phyloP scores from a whole-genome alignment of 2,888 invertebrate genomes.

The Blera fallax region DNA sequence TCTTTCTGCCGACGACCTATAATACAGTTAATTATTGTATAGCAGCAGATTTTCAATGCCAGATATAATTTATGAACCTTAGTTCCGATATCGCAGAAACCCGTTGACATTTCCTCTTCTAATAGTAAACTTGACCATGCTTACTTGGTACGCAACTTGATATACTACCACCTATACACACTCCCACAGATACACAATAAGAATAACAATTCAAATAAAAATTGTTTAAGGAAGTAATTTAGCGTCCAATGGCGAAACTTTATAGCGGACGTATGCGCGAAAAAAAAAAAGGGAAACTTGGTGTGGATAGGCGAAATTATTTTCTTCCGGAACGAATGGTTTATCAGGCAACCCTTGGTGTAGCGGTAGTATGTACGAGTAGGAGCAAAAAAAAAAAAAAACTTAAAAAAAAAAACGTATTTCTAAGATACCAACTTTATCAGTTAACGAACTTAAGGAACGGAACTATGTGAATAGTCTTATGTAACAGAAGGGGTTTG shows the following conservation, averaged over 20 bases:
- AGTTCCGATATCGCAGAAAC: constrained; percentile 46
- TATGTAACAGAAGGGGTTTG: not conserved
- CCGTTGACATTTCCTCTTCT: constrained; percentile 45
- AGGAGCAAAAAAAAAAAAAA: too few species aligned
- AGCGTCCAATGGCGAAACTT: constrained; percentile 15
- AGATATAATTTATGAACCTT: constrained; percentile 41
- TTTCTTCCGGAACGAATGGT: not conserved
- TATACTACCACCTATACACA: constrained; percentile 1
- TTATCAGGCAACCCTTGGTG: not conserved
- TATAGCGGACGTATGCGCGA: constrained; percentile 14
- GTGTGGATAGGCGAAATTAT: not conserved
- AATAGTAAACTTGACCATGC: constrained; percentile 61
- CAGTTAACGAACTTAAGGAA: constrained; percentile 7
- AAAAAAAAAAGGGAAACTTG: constrained; percentile 6
- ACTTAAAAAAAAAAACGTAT: not conserved
- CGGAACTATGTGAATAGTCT: not conserved
- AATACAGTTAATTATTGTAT: not conserved
- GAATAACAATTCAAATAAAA: constrained; percentile 2
- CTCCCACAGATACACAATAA: not conserved
- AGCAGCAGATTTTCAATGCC: constrained; percentile 15
- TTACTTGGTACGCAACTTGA: constrained; percentile 13
- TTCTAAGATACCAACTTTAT: not conserved
- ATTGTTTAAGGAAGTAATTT: constrained; percentile 49
- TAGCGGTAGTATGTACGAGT: not conserved
- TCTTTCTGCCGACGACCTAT: not conserved